phyloP scores from a whole-genome alignment of 2,888 invertebrate genomes.

The Drosophila neonasuta region DNA sequence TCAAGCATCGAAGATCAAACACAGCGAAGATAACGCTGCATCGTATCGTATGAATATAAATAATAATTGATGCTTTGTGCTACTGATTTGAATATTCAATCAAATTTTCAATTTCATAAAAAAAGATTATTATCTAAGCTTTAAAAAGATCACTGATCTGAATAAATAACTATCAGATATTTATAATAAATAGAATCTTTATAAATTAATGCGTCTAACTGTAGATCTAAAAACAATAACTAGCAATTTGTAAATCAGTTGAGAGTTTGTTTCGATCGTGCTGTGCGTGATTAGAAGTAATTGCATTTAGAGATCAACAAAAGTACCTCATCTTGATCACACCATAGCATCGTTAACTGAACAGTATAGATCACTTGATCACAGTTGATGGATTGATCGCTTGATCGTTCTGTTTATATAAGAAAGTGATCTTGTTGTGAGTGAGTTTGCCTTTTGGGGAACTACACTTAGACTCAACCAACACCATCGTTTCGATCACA shows the following conservation, averaged over 20 bases:
- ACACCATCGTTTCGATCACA: neutral
- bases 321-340: conserved; percentile 13
- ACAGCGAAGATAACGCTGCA: no score
- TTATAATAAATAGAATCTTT: neutral
- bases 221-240: neutral
- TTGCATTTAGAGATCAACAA: neutral
- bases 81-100: no score
- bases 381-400: conserved; percentile 1
- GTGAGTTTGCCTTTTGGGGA: conserved; percentile 15
- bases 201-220: neutral
- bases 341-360: conserved; percentile 9
- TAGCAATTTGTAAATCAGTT: neutral
- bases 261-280: neutral
- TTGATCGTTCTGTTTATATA: conserved; percentile 11
- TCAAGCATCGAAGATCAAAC: neutral
- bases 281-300: conserved; percentile 1
- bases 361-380: conserved; percentile 18
- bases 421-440: conserved; percentile 5
- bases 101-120: no score
- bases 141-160: no score
- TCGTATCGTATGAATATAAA: no score
- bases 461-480: conserved; percentile 3
- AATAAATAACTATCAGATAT: no score
- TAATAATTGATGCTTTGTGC: no score
- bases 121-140: no score